phyloP scores from a whole-genome alignment of 2,113 vertebrate species.

The Baryphthengus martii region DNA sequence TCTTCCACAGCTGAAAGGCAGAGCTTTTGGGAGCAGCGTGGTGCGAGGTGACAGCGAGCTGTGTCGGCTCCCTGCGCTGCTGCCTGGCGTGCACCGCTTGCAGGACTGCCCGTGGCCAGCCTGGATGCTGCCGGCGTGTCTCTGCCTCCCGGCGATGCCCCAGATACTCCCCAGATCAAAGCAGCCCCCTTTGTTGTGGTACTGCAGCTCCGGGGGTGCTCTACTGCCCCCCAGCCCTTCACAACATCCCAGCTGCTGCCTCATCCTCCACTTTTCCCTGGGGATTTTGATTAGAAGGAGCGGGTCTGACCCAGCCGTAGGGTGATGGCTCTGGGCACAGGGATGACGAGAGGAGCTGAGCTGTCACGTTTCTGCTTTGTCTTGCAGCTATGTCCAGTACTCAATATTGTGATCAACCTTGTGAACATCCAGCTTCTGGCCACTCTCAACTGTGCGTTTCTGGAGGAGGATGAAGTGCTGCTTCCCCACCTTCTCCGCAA shows the following conservation, averaged over 20 bases:
- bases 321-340: background rate
- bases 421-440: constrained; percentile 17
- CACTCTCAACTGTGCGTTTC: constrained; percentile 19
- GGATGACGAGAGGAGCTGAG: background rate
- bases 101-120: background rate
- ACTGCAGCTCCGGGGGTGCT: background rate
- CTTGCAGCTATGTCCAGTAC: constrained; percentile 13
- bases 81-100: accelerated
- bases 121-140: accelerated
- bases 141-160: accelerated
- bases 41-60: background rate
- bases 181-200: too few species aligned
- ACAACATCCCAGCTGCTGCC: background rate
- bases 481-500: background rate
- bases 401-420: background rate
- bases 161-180: background rate
- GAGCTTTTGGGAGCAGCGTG: background rate
- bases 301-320: accelerated
- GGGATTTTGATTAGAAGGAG: background rate
- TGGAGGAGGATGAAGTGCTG: background rate
- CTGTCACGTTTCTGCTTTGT: accelerated
- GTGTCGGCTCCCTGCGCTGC: accelerated
- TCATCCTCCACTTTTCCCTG: background rate
- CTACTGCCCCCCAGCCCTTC: background rate
- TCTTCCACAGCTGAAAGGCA: too few species aligned